Conservation (phyloP, 2,113 vertebrate species). For the Odocoileus virginianus region DNA sequence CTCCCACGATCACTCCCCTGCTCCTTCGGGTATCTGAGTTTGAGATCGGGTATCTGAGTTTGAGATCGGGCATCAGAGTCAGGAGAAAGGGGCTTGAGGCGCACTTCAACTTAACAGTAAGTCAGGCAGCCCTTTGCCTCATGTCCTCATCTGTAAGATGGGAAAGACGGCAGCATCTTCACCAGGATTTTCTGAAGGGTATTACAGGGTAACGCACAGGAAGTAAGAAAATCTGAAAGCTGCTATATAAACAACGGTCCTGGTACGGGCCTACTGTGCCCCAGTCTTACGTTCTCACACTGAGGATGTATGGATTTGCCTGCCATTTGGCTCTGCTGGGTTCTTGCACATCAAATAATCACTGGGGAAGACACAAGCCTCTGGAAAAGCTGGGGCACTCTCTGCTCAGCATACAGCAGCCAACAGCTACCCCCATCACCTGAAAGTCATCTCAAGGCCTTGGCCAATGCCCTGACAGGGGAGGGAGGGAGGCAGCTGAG, state of each 20-base stretch:
- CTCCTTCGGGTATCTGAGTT: not conserved
- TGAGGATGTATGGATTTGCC: not conserved
- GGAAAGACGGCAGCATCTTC: not conserved
- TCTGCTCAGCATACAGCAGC: not conserved
- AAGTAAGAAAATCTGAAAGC: not conserved
- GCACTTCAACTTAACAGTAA: not conserved
- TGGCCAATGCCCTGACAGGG: not conserved
- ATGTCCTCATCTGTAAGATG: rapidly evolving
- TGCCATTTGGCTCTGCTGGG: not conserved
- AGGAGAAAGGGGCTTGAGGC: not conserved
- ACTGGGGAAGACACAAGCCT: not conserved
- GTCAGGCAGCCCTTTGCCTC: not conserved
- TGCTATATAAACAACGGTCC: not conserved
- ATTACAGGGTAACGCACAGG: not conserved
- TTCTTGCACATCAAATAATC: not conserved
- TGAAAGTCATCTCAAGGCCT: not conserved
- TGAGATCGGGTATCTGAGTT: not conserved
- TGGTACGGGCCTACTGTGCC: not conserved
- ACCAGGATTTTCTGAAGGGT: not conserved
- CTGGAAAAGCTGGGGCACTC: not conserved
- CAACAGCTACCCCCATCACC: not conserved
- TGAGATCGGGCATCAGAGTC: not conserved
- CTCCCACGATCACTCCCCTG: not conserved
- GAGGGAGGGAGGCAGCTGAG: not conserved
- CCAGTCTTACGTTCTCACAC: not conserved